phyloP scores from a whole-genome alignment of 2,797 vertebrate species.

The Poeciliopsis presidionis region DNA sequence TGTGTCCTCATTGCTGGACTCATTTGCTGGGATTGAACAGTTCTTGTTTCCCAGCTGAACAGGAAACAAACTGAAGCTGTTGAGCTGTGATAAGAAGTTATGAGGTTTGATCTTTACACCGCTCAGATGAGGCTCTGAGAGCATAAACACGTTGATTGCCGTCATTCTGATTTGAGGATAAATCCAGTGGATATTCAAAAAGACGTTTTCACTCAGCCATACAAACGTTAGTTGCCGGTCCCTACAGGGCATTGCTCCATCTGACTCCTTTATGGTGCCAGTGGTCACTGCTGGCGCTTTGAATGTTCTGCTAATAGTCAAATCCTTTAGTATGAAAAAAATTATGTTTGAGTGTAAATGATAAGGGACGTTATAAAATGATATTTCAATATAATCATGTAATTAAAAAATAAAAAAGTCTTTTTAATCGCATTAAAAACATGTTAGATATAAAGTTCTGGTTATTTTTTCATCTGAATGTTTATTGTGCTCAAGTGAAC shows the following conservation, averaged over 20 bases:
- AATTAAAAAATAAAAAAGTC: background rate
- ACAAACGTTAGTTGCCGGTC: slow-evolving; percentile 47
- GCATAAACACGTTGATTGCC: slow-evolving; percentile 63
- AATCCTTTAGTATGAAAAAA: background rate
- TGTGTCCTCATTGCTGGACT: slow-evolving; percentile 37
- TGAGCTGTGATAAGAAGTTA: slow-evolving; percentile 53
- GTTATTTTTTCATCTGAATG: slow-evolving; percentile 1
- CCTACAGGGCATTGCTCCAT: slow-evolving; percentile 58
- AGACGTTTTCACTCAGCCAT: slow-evolving; percentile 58
- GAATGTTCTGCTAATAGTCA: slow-evolving; percentile 9
- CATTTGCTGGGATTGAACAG: slow-evolving; percentile 36
- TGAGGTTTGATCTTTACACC: slow-evolving; percentile 59
- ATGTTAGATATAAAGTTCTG: background rate
- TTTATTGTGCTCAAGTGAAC: slow-evolving; percentile 25
- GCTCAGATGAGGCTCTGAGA: slow-evolving; percentile 42
- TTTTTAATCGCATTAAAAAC: slow-evolving; percentile 3
- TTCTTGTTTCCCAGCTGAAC: slow-evolving; percentile 26
- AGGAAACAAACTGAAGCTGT: slow-evolving; percentile 43
- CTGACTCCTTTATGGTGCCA: slow-evolving; percentile 51
- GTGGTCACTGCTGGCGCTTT: slow-evolving; percentile 30
- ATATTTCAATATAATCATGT: background rate
- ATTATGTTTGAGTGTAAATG: background rate
- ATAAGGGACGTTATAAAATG: background rate
- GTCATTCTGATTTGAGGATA: slow-evolving; percentile 62
- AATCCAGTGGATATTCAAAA: slow-evolving; percentile 63